Conservation (phyloP, 2,888 invertebrate genomes). For the Drosophila monieri region DNA sequence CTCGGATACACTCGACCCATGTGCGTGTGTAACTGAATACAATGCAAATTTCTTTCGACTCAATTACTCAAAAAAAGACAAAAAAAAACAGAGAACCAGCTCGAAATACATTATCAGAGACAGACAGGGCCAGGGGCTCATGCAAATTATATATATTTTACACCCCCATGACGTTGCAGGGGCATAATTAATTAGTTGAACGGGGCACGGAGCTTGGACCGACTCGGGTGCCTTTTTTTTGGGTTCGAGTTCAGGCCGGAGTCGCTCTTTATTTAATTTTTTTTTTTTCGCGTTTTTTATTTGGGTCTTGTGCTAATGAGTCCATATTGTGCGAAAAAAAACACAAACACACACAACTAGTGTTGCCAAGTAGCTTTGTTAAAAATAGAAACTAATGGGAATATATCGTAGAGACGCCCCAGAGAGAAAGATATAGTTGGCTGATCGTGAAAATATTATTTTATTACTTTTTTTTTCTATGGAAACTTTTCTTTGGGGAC, state of each 20-base stretch:
- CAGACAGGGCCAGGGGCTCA: constrained; percentile 38
- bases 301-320: constrained; percentile 69
- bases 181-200: constrained; percentile 78
- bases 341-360: constrained; percentile 23
- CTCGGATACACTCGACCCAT: constrained; percentile 32
- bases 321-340: constrained; percentile 75
- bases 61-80: constrained; percentile 51
- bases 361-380: constrained; percentile 14
- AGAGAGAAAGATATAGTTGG: background rate
- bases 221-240: constrained; percentile 7
- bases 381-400: constrained; percentile 1
- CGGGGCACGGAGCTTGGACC: constrained; percentile 51
- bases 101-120: constrained; percentile 66
- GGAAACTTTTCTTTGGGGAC: background rate
- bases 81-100: constrained; percentile 29
- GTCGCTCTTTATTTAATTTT: constrained; percentile 43
- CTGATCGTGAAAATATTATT: no score
- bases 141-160: constrained; percentile 64
- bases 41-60: constrained; percentile 71
- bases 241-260: constrained; percentile 29
- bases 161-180: constrained; percentile 79
- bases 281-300: background rate
- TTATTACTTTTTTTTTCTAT: background rate
- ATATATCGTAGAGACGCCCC: background rate
- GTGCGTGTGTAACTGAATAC: constrained; percentile 79